Conservation (phyloP, 2,888 invertebrate species). For the Pristionchus japonicus region DNA sequence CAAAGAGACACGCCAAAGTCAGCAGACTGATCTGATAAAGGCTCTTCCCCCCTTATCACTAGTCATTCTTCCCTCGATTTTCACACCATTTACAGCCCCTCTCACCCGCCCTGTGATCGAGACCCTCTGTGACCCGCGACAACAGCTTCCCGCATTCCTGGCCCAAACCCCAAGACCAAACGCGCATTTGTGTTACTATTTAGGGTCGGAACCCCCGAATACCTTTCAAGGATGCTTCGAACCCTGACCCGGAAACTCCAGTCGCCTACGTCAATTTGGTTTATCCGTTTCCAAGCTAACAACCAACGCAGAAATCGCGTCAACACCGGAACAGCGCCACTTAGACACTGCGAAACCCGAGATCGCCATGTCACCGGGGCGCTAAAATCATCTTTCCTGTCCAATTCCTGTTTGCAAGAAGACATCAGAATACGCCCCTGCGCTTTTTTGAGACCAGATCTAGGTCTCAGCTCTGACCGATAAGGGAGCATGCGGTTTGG, state of each 20-base stretch:
- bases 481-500: too few relatives aligned
- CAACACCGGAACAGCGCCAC: neutral
- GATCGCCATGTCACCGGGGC: neutral
- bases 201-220: too few relatives aligned
- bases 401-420: neutral
- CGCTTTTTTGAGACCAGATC: neutral
- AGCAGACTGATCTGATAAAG: neutral
- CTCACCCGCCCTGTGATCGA: neutral
- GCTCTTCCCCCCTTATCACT: conserved; percentile 30
- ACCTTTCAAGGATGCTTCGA: neutral
- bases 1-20: neutral
- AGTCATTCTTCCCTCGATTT: conserved; percentile 39
- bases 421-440: neutral
- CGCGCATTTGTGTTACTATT: too few relatives aligned
- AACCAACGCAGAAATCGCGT: neutral
- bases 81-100: conserved; percentile 40
- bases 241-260: neutral
- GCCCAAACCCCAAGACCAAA: neutral
- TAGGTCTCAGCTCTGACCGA: neutral
- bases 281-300: neutral
- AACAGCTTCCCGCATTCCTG: neutral
- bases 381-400: conserved; percentile 16
- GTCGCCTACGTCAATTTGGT: neutral
- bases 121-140: neutral
- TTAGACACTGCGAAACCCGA: neutral